Conservation (phyloP, 2,888 invertebrate genomes). For the Aradus depressus region DNA sequence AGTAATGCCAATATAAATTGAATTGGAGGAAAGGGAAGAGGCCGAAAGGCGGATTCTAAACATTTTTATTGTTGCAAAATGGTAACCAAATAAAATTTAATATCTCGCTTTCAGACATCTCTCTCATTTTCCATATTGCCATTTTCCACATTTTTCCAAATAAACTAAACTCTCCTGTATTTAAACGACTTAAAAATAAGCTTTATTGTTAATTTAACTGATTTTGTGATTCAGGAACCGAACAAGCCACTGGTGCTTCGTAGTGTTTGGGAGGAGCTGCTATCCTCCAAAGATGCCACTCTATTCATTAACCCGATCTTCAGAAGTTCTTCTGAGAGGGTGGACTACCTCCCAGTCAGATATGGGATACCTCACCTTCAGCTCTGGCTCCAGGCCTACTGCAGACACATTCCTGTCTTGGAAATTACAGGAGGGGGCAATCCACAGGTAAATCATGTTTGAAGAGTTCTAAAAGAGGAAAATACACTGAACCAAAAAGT, state of each 20-base stretch:
- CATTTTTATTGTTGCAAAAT: too few relatives aligned
- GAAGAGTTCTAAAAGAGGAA: not conserved
- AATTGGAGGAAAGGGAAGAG: too few relatives aligned
- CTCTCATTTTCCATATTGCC: too few relatives aligned
- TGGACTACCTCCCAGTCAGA: conserved; percentile 30
- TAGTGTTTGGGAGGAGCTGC: conserved; percentile 83
- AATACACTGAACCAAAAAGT: too few relatives aligned
- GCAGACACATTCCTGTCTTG: conserved; percentile 74
- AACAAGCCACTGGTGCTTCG: conserved; percentile 48
- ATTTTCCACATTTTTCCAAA: too few relatives aligned
- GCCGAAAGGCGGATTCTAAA: too few relatives aligned
- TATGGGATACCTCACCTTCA: conserved; percentile 49
- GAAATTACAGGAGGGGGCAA: conserved; percentile 45
- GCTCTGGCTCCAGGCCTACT: conserved; percentile 82
- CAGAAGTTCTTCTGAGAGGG: conserved; percentile 24
- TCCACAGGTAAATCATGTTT: conserved; percentile 29
- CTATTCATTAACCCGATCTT: conserved; percentile 74
- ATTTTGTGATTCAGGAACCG: conserved; percentile 37
- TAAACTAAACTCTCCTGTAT: too few relatives aligned
- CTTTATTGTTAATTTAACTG: conserved; percentile 2
- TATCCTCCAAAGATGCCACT: conserved; percentile 64
- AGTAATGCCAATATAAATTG: too few relatives aligned
- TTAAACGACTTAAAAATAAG: too few relatives aligned
- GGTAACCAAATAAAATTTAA: too few relatives aligned
- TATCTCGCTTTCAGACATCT: too few relatives aligned